Percentiles rank a stretch among this genome's conserved stretches.
Evolutionary conservation across 2,797 vertebrate genomes (phyloP).

Genomic region (Danio choprae): DNA sequence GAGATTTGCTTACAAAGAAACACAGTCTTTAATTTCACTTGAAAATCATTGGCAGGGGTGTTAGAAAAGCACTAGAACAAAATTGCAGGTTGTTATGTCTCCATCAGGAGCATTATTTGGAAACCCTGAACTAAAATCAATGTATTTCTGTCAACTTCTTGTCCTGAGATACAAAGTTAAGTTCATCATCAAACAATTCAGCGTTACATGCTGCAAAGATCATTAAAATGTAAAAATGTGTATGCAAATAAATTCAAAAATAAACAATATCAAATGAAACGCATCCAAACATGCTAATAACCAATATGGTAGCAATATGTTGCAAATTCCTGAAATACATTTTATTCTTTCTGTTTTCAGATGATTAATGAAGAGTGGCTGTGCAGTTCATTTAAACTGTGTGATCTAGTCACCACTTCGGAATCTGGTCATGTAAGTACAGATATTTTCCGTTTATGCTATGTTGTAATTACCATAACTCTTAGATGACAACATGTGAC

Average conservation of each 20-base stretch:
- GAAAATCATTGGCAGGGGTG: neutral
- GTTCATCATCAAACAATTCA: neutral
- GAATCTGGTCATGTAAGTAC: constrained; percentile 52
- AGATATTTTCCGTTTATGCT: neutral
- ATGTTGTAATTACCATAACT: too few species aligned
- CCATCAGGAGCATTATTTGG: neutral
- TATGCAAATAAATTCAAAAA: neutral
- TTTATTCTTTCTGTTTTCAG: constrained; percentile 53
- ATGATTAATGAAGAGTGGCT: constrained; percentile 73
- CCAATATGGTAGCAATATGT: neutral
- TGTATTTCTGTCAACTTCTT: neutral
- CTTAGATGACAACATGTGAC: too few species aligned
- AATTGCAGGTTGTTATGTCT: constrained; percentile 5
- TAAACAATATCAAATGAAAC: neutral
- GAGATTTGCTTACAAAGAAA: neutral
- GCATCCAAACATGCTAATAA: neutral
- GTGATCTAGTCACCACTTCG: constrained; percentile 62
- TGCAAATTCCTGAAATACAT: neutral
- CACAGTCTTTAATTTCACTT: neutral
- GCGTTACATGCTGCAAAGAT: neutral
- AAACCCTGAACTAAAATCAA: neutral
- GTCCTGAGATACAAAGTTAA: neutral
- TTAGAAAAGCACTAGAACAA: neutral
- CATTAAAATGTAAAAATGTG: neutral
- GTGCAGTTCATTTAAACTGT: constrained; percentile 66